These are phyloP conservation scores for Myotis myotis DNA, from an alignment of 2,797 vertebrate species.

Conservation along the genomic window DNA sequence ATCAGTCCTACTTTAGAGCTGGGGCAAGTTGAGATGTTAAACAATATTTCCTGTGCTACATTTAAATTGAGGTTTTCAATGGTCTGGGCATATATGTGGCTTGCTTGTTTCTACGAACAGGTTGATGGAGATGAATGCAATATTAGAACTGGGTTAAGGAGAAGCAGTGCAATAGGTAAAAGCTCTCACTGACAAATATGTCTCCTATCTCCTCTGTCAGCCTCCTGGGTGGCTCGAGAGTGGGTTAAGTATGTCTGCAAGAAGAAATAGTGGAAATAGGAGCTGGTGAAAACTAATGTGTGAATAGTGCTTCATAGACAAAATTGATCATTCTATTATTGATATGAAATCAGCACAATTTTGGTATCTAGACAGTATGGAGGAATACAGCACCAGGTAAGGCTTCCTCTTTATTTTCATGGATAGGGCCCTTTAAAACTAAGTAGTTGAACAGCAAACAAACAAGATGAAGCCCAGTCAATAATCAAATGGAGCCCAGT, in stretches of 20 bases:
- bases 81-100: neutral
- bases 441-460: neutral
- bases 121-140: neutral
- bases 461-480: neutral
- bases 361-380: neutral
- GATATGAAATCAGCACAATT: neutral
- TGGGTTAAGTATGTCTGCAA: neutral
- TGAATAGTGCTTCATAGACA: neutral
- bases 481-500: neutral
- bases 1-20: neutral
- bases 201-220: neutral
- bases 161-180: neutral
- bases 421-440: neutral
- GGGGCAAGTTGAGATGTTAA: conserved; percentile 5
- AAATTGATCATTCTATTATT: neutral
- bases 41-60: neutral
- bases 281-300: neutral
- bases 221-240: neutral
- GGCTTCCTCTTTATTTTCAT: neutral
- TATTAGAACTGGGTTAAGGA: neutral
- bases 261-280: neutral
- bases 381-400: neutral
- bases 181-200: neutral
- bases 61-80: conserved; percentile 36
- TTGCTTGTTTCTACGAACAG: conserved; percentile 1